These are phyloP conservation scores for Strix aluco DNA, from an alignment of 2,113 vertebrate species.

Conservation along the genomic window DNA sequence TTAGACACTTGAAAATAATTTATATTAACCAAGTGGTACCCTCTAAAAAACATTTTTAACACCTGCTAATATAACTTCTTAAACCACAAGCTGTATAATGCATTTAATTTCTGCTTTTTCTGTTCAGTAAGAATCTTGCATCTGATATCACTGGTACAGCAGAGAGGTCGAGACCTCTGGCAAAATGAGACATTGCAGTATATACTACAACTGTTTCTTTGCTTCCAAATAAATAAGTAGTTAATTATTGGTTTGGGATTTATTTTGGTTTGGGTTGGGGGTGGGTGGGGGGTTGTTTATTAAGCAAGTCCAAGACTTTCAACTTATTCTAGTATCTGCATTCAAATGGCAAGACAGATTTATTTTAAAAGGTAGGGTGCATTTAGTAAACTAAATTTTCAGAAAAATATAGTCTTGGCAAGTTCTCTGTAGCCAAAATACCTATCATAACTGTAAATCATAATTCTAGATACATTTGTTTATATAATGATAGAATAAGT, in stretches of 20 bases:
- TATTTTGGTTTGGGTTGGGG: neutral
- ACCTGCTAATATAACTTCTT: slow-evolving; percentile 11
- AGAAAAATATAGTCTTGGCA: neutral
- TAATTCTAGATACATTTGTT: neutral
- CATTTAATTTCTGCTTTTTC: neutral
- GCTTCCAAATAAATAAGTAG: neutral
- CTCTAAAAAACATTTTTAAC: slow-evolving; percentile 10
- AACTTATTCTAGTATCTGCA: neutral
- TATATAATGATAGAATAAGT: neutral
- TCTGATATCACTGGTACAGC: neutral
- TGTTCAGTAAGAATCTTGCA: neutral
- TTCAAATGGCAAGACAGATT: neutral
- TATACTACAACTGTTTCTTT: neutral
- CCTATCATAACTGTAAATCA: neutral
- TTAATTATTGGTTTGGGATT: neutral
- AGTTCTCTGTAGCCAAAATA: neutral
- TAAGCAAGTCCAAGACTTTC: neutral
- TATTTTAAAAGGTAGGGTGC: neutral
- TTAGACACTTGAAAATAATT: slow-evolving; percentile 46
- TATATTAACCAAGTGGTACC: slow-evolving; percentile 50
- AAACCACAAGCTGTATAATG: slow-evolving; percentile 4
- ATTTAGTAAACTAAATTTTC: neutral
- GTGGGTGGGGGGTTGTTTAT: too few relatives aligned
- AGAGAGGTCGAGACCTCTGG: neutral
- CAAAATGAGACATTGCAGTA: neutral